Conservation (phyloP, 1,140 invertebrate species). For the Nasonia vitripennis region DNA sequence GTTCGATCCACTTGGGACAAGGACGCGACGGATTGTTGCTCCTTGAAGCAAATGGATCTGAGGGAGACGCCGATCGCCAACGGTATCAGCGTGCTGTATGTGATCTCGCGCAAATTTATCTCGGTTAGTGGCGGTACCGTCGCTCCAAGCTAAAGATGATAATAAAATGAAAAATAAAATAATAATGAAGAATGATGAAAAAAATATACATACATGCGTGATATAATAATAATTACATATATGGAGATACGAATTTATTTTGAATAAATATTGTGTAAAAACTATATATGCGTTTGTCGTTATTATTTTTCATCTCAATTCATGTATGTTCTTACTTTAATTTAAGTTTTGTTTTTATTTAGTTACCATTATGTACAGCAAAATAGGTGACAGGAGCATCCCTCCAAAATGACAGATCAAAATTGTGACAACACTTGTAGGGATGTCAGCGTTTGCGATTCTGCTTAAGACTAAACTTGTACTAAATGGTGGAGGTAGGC, state of each 20-base stretch:
- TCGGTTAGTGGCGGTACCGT: slow-evolving; percentile 66
- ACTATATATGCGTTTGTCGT: slow-evolving; percentile 16
- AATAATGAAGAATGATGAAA: too few relatives aligned
- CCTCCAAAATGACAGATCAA: slow-evolving; percentile 69
- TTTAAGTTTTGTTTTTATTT: background rate
- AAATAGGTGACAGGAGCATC: slow-evolving; percentile 68
- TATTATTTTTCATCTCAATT: slow-evolving; percentile 15
- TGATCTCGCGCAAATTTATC: slow-evolving; percentile 68
- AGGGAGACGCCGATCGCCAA: slow-evolving; percentile 65
- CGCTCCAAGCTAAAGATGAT: slow-evolving; percentile 61
- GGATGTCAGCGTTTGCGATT: slow-evolving; percentile 68
- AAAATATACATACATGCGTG: slow-evolving; percentile 11
- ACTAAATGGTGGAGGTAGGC: slow-evolving; percentile 72
- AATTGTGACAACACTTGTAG: slow-evolving; percentile 70
- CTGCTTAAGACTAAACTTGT: slow-evolving; percentile 68
- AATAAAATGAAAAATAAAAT: too few relatives aligned
- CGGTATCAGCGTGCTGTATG: slow-evolving; percentile 69
- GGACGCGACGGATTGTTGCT: slow-evolving; percentile 36
- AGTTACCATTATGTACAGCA: slow-evolving; percentile 70
- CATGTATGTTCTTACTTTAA: background rate
- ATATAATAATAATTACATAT: slow-evolving; percentile 29
- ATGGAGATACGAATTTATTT: slow-evolving; percentile 43
- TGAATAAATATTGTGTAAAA: slow-evolving; percentile 47
- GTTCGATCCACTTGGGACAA: slow-evolving; percentile 54
- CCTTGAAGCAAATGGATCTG: slow-evolving; percentile 53